Base-by-base conservation (phyloP, 2,113 vertebrate genomes). In the Capricornis sumatraensis region DNA sequence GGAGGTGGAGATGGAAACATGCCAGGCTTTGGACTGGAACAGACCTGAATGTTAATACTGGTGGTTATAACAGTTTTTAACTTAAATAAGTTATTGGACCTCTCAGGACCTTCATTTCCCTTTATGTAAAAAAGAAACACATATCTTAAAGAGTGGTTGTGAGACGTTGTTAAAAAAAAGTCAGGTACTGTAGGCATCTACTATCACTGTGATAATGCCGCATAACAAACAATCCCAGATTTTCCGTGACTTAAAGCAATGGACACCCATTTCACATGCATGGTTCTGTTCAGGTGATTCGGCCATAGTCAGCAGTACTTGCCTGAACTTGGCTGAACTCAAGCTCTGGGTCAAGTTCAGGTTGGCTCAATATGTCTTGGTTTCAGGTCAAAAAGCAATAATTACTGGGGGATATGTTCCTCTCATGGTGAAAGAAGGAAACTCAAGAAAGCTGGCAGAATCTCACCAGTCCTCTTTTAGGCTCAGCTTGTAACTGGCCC, bases 381-480 rank as follows among this genome's bases (percentile, higher is more conserved):
- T 83, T 82, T 78, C 40, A 76, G 55, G 30, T 40, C 27, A 50
- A n/a, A 94, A 81, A 30, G 55, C 23, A 47, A 15, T 13, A 60
- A 27, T 33, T 33, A 9, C 16, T 47, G 5, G 11, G 19, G 45
- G 7, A 2, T 28, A 6, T 6, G 17, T 2, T 82, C 9, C 67
- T 40, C 71, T n/a, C 25, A 23, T 5, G 3, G 14, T 12, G 23
- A 33, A 45, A 27, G 33, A 19, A 23, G 30, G 52, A 62, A 3
- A 14, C 27, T 33, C 8, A 30, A 25, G 71, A 90, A 15, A 4
- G 12, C 47, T 58, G 60, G 36, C 9, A 76, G 40, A 19, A 52
- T 5, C 6, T 19, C 1, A 43, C 21, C 21, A 7, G 1, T 5
- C 6, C 9, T 40, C 53, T 9, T 8, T 8, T 0, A 58, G 36